Evolutionary conservation across 2,888 invertebrate species (phyloP).

Genomic region (Xylota sylvarum): DNA sequence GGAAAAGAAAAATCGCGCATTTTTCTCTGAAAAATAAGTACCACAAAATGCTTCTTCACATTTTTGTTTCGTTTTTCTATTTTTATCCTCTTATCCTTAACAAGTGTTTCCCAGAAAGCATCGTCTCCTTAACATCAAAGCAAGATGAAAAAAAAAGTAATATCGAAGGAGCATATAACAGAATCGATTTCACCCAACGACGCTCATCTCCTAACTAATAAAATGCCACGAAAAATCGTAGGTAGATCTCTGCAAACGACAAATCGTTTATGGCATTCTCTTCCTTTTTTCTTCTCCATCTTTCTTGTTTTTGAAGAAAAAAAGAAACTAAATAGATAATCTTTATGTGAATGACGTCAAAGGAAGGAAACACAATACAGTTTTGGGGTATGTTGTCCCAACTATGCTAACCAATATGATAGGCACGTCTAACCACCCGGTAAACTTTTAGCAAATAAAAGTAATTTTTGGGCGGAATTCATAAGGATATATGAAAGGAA

Average conservation of each 20-base stretch:
- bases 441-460: slow-evolving; percentile 6
- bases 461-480: background rate
- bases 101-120: slow-evolving; percentile 6
- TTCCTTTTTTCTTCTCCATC: background rate
- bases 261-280: slow-evolving; percentile 7
- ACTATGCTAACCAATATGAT: background rate
- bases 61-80: slow-evolving; percentile 27
- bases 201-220: background rate
- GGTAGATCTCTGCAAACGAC: slow-evolving; percentile 16
- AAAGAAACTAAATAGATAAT: slow-evolving; percentile 14
- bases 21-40: background rate
- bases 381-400: background rate
- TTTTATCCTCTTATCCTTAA: slow-evolving; percentile 40
- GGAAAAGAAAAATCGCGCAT: background rate
- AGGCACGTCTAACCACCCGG: background rate
- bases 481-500: background rate
- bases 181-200: slow-evolving; percentile 29
- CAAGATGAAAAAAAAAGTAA: slow-evolving; percentile 5
- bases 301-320: background rate
- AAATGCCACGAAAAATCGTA: background rate
- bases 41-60: background rate
- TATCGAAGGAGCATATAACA: slow-evolving; percentile 8
- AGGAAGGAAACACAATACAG: background rate
- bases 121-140: slow-evolving; percentile 18
- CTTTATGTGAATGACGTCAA: slow-evolving; percentile 26